A percentile compares a stretch with the other conserved stretches of the same genome.
Conservation (phyloP, 1,140 invertebrate species). For the Papilio polytes region DNA sequence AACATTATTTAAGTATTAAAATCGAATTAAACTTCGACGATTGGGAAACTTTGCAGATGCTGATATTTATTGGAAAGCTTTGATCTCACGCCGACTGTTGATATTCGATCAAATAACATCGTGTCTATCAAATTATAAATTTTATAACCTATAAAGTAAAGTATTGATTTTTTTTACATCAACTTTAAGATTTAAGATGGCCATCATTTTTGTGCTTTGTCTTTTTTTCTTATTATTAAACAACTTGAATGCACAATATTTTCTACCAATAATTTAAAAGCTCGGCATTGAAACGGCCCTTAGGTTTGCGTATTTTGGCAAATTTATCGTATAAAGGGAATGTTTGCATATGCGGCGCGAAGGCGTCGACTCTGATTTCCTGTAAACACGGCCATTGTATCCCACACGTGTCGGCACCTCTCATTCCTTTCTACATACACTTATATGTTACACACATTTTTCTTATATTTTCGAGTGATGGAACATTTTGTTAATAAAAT, state of each 20-base stretch:
- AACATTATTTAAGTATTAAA: constrained; percentile 36
- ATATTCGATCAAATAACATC: not conserved
- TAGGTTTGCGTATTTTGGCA: constrained; percentile 48
- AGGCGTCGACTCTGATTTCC: constrained; percentile 61
- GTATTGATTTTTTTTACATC: not conserved
- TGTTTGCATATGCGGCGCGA: constrained; percentile 52
- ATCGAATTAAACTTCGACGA: constrained; percentile 36
- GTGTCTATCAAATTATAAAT: not conserved
- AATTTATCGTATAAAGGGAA: constrained; percentile 56
- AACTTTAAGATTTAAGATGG: no score
- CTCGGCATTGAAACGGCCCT: constrained; percentile 24
- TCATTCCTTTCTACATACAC: constrained; percentile 56
- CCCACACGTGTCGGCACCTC: constrained; percentile 59
- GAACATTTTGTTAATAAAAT: constrained; percentile 35
- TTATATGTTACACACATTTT: constrained; percentile 65
- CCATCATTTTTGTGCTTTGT: no score
- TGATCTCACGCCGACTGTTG: constrained; percentile 14
- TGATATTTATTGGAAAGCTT: constrained; percentile 26
- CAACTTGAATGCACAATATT: not conserved
- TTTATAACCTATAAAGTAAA: not conserved
- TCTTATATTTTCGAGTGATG: constrained; percentile 57
- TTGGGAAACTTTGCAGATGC: constrained; percentile 11
- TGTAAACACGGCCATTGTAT: constrained; percentile 75
- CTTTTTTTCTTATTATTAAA: no score
- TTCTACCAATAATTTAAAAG: constrained; percentile 1